Evolutionary conservation across 2,888 invertebrate genomes (phyloP).

Genomic region (Melipona bicolor): DNA sequence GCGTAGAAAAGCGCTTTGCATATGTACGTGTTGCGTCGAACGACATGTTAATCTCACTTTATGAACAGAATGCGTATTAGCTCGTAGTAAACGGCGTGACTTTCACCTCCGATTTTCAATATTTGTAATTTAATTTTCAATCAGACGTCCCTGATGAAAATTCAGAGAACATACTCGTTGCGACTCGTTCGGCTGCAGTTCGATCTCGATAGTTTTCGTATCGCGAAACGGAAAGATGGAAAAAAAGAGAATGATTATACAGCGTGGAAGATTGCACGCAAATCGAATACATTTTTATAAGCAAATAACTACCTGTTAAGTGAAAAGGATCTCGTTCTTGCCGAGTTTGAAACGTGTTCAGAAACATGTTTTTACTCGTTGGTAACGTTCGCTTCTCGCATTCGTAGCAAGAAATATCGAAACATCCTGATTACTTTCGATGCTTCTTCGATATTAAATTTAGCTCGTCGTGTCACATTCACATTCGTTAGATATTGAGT

Average conservation of each 20-base stretch:
- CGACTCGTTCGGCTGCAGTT: not conserved
- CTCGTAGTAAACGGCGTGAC: not conserved
- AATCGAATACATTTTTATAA: conserved; percentile 5
- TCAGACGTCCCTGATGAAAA: not conserved
- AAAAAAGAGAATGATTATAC: conserved; percentile 11
- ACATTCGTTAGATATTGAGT: too few species aligned
- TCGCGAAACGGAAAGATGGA: not conserved
- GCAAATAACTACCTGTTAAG: conserved; percentile 33
- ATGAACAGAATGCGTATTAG: conserved; percentile 15
- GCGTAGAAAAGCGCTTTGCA: conserved; percentile 12
- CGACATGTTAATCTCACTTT: conserved; percentile 12
- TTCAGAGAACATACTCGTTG: not conserved
- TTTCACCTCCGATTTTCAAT: too few species aligned
- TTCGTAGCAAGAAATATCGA: not conserved
- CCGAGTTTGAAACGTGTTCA: conserved; percentile 1
- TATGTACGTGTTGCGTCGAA: conserved; percentile 1
- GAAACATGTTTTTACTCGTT: not conserved
- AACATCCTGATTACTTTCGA: not conserved
- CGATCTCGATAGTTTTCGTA: not conserved
- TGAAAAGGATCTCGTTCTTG: conserved; percentile 12
- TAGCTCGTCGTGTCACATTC: too few species aligned
- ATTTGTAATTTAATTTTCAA: not conserved
- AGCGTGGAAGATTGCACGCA: not conserved
- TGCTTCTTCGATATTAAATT: too few species aligned
- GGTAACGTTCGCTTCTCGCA: not conserved